Base-by-base conservation (phyloP, 2,888 invertebrate species). In the Agrochola lychnidis region DNA sequence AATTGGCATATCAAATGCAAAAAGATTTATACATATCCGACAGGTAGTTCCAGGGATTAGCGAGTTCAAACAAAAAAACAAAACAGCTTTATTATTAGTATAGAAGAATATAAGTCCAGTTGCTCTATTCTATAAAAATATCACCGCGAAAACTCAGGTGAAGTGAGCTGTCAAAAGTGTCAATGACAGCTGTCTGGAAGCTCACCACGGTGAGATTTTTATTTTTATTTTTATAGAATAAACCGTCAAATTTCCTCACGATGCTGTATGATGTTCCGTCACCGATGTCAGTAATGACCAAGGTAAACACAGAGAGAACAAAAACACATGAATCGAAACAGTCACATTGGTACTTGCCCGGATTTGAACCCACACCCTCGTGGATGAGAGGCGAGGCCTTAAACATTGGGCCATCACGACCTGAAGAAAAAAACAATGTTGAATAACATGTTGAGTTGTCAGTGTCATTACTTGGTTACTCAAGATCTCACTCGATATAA, bases 401-500 rank as follows among this genome's bases (percentile, higher is more conserved):
- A 42, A 9, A 72, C 16, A 70, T 30, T n/a, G 70, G 30, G 57
- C 72, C 56, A 59, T 73, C n/a, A 16, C 4, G 40, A 68, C 68
- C 68, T 68, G 57, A 57, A 68, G 19, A 68, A 57, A 40, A 59
- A 68, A 40, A 68, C 36, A 56, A 56, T 56, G 6, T 40, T 57
- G n/a, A 40, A 68, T 68, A 56, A 56, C 10, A 56, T 68, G n/a
- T 56, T n/a, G 56, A n/a, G 10, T 36, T 56, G n/a, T n/a, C 9
- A 67, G 30, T 22, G 22, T 22, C 42, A 57, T 70, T 3, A 4
- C 16, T 30, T 7, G 9, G 70, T 40, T 40, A 40, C 19, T 48
- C 14, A 75, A 68, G 22, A 36, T n/a, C 22, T 30, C 40, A 75
- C n/a, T 70, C 10, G 51, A 48, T 57, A 19, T 74, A 68, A 69